Evolutionary conservation across 2,113 vertebrate genomes (phyloP).

Genomic region (Athene cunicularia): DNA sequence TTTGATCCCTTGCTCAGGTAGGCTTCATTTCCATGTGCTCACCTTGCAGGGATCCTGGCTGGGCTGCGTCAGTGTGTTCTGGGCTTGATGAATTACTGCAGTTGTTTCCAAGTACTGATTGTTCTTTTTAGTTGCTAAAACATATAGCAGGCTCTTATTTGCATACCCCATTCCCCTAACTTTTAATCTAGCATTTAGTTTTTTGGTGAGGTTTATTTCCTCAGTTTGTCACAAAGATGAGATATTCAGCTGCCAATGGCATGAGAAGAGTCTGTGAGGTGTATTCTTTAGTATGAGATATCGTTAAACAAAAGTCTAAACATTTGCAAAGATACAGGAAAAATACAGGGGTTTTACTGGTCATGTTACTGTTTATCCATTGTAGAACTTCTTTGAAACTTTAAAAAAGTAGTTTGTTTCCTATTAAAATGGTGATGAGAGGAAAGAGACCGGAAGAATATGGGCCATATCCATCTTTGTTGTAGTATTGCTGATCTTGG

Average conservation of each 20-base stretch:
- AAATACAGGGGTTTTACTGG: background rate
- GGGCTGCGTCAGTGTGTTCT: background rate
- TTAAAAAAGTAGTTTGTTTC: background rate
- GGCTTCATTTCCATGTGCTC: background rate
- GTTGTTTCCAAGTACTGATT: background rate
- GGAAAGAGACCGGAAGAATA: background rate
- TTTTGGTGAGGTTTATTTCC: background rate
- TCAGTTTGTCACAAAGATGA: background rate
- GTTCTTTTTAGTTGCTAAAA: background rate
- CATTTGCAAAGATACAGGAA: background rate
- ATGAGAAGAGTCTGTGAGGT: background rate
- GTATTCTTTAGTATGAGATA: background rate
- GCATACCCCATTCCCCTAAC: background rate
- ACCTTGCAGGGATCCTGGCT: background rate
- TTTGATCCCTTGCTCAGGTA: background rate
- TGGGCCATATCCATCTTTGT: background rate
- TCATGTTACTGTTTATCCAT: background rate
- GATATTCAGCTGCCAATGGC: background rate
- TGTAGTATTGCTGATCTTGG: background rate
- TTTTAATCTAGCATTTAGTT: background rate
- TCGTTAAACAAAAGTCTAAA: background rate
- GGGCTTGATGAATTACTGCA: background rate
- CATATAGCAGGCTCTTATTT: background rate
- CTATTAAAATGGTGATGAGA: slow-evolving; percentile 14
- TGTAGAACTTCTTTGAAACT: background rate